Evolutionary conservation across 1,140 invertebrate genomes (phyloP).

Genomic region (Drosophila albomicans): DNA sequence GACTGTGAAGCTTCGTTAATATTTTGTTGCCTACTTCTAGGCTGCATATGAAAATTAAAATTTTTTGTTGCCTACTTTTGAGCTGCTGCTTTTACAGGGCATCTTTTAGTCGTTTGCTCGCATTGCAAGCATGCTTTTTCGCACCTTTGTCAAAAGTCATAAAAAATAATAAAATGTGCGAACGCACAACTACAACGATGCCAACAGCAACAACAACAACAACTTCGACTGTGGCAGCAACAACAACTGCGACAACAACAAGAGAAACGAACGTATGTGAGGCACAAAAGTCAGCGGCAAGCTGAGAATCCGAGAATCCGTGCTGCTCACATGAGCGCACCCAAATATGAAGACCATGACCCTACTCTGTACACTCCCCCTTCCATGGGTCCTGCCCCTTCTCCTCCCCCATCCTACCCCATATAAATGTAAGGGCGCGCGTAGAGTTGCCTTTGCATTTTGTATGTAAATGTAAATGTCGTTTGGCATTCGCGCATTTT

Average conservation of each 20-base stretch:
- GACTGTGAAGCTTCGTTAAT: too few species aligned
- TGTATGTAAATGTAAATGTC: constrained; percentile 69
- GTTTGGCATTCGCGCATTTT: constrained; percentile 63
- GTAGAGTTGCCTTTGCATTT: constrained; percentile 52
- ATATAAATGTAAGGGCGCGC: constrained; percentile 11
- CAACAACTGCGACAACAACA: constrained; percentile 11
- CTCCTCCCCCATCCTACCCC: not conserved
- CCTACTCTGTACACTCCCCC: not conserved
- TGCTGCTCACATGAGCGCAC: constrained; percentile 76
- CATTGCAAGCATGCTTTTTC: constrained; percentile 58
- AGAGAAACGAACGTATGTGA: not conserved
- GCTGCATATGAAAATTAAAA: not conserved
- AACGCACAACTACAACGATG: constrained; percentile 43
- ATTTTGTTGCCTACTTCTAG: not conserved
- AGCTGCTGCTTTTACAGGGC: constrained; percentile 10
- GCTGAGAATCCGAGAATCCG: constrained; percentile 43
- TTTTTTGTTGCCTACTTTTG: constrained; percentile 9
- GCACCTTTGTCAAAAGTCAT: constrained; percentile 67
- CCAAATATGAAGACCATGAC: constrained; percentile 61
- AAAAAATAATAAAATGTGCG: constrained; percentile 83
- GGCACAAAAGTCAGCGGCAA: constrained; percentile 20
- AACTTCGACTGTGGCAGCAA: constrained; percentile 10
- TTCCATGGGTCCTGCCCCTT: constrained; percentile 5
- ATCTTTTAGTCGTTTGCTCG: constrained; percentile 21
- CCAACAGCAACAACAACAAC: not conserved